Base-by-base conservation (phyloP, 2,113 vertebrate species). In the Tachysurus vachellii region DNA sequence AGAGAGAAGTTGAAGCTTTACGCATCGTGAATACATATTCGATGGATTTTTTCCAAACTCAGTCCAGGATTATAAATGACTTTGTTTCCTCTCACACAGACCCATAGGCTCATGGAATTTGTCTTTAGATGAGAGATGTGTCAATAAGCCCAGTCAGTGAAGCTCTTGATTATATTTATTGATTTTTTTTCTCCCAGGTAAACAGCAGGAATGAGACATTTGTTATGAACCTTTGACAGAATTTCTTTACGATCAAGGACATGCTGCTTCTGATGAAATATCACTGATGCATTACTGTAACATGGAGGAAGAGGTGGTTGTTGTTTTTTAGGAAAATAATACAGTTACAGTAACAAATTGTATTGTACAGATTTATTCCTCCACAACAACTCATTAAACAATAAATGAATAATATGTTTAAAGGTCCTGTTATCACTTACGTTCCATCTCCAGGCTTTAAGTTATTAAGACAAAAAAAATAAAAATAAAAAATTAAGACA, bases 201-300 rank as follows among this genome's bases (percentile, higher is more conserved):
- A 87, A 87, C 86, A 85, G 42, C 79, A 76, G 82, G 44, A 47
- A 82, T 64, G 64, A 73, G 36, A 61, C 71, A 76, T 88, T 88
- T 82, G 81, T 89, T 86, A 88, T 47, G 62, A 89, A 83, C 77
- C 70, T 84, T 83, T 57, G 83, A 84, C 62, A 62, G 66, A 71
- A 36, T 28, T 80, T 84, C 86, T 85, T 88, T 50, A 80, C n/a
- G 57, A 80, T 80, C 82, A 88, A 83, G 66, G 89, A 89, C 82
- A 87, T 84, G 94, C 95, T 96, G 96, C 94, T 97, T 94, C 93
- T 97, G 93, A 97, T 96, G 94, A 96, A 96, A 92, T 96, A 96
- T 89, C 92, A 95, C 93, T 96, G 96, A 94, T 97, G 96, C 89
- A 96, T 97, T 96, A 95, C 96, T 85, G 93, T 96, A 91, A 96